phyloP scores from a whole-genome alignment of 2,888 invertebrate species.

The Drosophila affinis region DNA sequence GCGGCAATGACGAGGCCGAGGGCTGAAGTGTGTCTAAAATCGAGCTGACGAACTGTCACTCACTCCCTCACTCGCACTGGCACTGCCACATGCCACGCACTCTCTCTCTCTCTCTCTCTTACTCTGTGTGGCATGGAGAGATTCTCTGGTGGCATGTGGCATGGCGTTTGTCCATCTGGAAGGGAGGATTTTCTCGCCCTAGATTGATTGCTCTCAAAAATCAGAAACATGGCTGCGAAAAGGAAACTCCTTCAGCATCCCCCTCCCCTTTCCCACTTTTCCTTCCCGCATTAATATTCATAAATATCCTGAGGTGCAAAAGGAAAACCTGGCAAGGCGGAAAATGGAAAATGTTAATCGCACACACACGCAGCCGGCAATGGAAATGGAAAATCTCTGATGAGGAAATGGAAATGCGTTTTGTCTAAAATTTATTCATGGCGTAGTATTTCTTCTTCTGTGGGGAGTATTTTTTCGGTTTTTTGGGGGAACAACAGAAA shows the following conservation, averaged over 20 bases:
- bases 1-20: slow-evolving; percentile 54
- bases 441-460: slow-evolving; percentile 60
- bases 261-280: not conserved
- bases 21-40: slow-evolving; percentile 71
- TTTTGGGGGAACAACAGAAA: slow-evolving; percentile 31
- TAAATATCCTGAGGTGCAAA: slow-evolving; percentile 61
- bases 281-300: slow-evolving; percentile 73
- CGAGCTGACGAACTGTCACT: slow-evolving; percentile 76
- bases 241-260: slow-evolving; percentile 17
- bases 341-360: slow-evolving; percentile 80
- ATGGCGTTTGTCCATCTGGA: slow-evolving; percentile 55
- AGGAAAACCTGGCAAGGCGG: slow-evolving; percentile 65
- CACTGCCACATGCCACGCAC: not conserved
- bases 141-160: slow-evolving; percentile 46
- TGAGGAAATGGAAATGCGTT: slow-evolving; percentile 50
- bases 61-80: slow-evolving; percentile 38
- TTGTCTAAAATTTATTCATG: slow-evolving; percentile 67
- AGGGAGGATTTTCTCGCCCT: slow-evolving; percentile 30
- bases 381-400: slow-evolving; percentile 47
- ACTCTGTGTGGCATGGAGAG: slow-evolving; percentile 21
- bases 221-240: slow-evolving; percentile 35
- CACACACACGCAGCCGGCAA: slow-evolving; percentile 57
- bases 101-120: not conserved
- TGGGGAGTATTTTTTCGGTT: slow-evolving; percentile 20
- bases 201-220: slow-evolving; percentile 75